Evolutionary conservation across 2,113 vertebrate genomes (phyloP).

Genomic region (Malurus elegans): DNA sequence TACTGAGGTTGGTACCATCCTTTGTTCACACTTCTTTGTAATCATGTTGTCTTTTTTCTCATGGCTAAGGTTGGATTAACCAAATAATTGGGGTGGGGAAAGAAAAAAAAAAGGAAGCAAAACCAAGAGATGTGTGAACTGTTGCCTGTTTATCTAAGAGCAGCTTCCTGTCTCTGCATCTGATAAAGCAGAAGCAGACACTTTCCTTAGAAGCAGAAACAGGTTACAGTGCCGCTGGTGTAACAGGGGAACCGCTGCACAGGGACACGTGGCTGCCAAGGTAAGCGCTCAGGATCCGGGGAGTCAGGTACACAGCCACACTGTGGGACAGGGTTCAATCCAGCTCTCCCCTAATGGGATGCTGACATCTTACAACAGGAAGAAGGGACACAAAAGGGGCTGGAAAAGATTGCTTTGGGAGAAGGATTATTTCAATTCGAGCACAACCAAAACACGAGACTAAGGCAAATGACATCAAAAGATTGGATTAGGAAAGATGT

Average conservation of each 20-base stretch:
- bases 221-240: background rate
- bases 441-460: background rate
- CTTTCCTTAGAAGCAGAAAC: constrained; percentile 19
- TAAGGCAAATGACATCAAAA: background rate
- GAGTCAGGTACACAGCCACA: background rate
- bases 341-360: background rate
- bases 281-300: constrained; percentile 49
- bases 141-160: constrained; percentile 46
- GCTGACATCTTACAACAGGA: background rate
- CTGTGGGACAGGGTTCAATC: background rate
- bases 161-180: constrained; percentile 68
- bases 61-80: background rate
- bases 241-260: background rate
- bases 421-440: background rate
- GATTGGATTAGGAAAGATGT: background rate
- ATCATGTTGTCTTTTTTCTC: background rate
- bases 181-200: constrained; percentile 1
- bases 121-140: background rate
- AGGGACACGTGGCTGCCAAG: background rate
- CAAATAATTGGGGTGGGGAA: background rate
- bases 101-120: background rate
- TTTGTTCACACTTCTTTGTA: background rate
- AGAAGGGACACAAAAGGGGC: background rate
- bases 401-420: background rate
- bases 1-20: background rate